These are phyloP conservation scores for Alosa sapidissima DNA, from an alignment of 2,797 vertebrate species.

Conservation along the genomic window DNA sequence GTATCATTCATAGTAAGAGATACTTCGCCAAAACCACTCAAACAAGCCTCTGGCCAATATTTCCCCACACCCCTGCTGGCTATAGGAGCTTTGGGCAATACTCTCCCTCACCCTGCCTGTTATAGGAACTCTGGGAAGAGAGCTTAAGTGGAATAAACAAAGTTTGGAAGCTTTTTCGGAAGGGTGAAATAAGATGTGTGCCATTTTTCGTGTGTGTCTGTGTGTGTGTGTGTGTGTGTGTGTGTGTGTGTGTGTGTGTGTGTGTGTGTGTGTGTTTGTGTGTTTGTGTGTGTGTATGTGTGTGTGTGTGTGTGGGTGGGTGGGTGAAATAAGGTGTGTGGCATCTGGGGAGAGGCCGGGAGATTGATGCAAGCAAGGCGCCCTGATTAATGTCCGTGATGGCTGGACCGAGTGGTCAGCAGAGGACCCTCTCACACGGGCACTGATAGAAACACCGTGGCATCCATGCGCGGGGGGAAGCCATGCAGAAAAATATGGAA, in stretches of 20 bases:
- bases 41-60: no score
- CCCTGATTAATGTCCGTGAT: conserved; percentile 61
- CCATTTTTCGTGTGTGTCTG: background rate
- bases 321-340: conserved; percentile 24
- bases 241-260: no score
- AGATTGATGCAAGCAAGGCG: conserved; percentile 50
- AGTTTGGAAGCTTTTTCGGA: background rate
- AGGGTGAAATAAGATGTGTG: background rate
- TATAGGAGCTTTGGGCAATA: no score
- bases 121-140: background rate
- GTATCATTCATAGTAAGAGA: no score
- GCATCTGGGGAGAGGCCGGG: conserved; percentile 43
- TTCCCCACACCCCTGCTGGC: no score
- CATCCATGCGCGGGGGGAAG: conserved; percentile 59
- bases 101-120: background rate
- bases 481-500: conserved; percentile 67
- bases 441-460: conserved; percentile 55
- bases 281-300: no score
- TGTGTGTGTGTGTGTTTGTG: no score
- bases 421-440: conserved; percentile 59
- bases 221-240: background rate
- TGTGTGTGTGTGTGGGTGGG: background rate
- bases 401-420: conserved; percentile 31
- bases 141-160: background rate
- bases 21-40: no score